Conservation (phyloP, 2,888 invertebrate genomes). For the Macaria liturata region DNA sequence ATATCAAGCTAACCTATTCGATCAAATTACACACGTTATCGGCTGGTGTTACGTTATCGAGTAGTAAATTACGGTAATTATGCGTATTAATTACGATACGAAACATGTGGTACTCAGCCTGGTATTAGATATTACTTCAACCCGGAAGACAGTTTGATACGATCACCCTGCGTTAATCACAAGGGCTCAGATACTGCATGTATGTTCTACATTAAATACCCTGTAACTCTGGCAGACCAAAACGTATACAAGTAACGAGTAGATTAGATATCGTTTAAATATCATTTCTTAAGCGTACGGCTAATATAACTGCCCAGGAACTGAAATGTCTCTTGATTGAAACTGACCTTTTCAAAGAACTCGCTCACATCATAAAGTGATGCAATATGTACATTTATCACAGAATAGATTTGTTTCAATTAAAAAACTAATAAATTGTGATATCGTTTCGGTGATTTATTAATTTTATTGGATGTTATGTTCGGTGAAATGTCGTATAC, state of each 20-base stretch:
- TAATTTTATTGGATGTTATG: constrained; percentile 33
- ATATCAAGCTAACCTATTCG: constrained; percentile 2
- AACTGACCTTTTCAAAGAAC: too few species aligned
- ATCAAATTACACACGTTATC: constrained; percentile 8
- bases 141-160: constrained; percentile 30
- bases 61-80: constrained; percentile 30
- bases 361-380: too few species aligned
- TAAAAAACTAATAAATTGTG: constrained; percentile 19
- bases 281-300: too few species aligned
- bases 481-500: constrained; percentile 31
- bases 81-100: constrained; percentile 21
- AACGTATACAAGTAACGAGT: too few species aligned
- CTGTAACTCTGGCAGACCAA: constrained; percentile 5
- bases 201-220: constrained; percentile 27
- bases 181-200: constrained; percentile 1
- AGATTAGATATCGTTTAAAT: too few species aligned
- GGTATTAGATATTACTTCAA: constrained; percentile 30
- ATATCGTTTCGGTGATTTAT: constrained; percentile 27
- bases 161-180: constrained; percentile 26
- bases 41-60: constrained; percentile 21
- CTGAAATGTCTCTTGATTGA: too few species aligned
- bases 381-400: too few species aligned
- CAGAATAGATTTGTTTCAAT: constrained; percentile 10
- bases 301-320: too few species aligned
- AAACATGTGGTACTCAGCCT: constrained; percentile 24